Evolutionary conservation across 1,140 invertebrate species (phyloP).

Genomic region (Stratiolaelaps scimitus): DNA sequence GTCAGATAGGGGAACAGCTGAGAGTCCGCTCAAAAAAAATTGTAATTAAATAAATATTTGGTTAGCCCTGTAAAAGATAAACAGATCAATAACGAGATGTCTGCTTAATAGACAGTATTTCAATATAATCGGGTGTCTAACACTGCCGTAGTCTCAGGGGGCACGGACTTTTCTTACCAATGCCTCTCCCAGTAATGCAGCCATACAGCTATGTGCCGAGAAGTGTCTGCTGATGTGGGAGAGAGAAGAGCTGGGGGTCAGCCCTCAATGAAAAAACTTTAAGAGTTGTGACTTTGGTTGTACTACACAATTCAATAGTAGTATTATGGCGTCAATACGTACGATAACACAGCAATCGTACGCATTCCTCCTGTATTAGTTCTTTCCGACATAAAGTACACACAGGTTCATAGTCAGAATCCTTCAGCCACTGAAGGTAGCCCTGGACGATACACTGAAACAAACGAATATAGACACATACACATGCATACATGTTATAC

Average conservation of each 20-base stretch:
- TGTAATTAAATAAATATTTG: too few relatives aligned
- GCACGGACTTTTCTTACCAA: too few relatives aligned
- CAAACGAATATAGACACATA: constrained; percentile 36
- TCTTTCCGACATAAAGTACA: constrained; percentile 72
- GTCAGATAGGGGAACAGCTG: too few relatives aligned
- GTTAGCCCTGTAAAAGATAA: too few relatives aligned
- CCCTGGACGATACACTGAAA: constrained; percentile 91
- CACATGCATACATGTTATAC: constrained; percentile 18
- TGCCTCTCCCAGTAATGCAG: too few relatives aligned
- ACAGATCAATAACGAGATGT: too few relatives aligned
- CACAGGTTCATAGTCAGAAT: constrained; percentile 83
- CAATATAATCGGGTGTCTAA: too few relatives aligned
- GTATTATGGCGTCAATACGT: constrained; percentile 36
- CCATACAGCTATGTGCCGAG: neutral
- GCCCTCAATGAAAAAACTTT: neutral
- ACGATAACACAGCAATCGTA: constrained; percentile 73
- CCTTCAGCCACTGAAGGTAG: constrained; percentile 91
- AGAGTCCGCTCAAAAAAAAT: too few relatives aligned
- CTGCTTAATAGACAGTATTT: too few relatives aligned
- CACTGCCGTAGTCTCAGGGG: too few relatives aligned
- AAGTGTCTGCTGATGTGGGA: neutral
- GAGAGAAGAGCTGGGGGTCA: neutral
- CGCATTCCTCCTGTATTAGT: constrained; percentile 66
- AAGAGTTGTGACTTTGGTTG: neutral
- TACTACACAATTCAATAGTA: neutral